Conservation (phyloP, 2,888 invertebrate genomes). For the Rotaria socialis region DNA sequence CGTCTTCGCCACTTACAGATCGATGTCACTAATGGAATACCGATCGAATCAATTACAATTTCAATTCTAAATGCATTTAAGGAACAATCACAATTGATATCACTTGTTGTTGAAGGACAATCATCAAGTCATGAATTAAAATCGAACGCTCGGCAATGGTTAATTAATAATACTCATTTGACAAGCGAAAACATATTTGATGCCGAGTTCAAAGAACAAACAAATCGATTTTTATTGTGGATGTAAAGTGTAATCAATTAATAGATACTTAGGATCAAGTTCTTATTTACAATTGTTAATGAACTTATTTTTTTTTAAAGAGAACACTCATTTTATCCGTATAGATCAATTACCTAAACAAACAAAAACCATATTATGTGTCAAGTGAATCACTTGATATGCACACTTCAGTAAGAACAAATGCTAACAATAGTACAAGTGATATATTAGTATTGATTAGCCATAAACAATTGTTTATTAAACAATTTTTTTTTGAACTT, state of each 20-base stretch:
- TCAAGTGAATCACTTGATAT: too few species aligned
- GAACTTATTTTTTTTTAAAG: too few species aligned
- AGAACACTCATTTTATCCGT: too few species aligned
- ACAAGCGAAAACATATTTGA: background rate
- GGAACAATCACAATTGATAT: background rate
- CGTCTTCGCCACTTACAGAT: conserved; percentile 30
- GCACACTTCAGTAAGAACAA: too few species aligned
- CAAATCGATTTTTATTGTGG: conserved; percentile 21
- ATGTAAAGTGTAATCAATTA: background rate
- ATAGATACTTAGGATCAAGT: too few species aligned
- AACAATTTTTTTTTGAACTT: too few species aligned
- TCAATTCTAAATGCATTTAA: background rate
- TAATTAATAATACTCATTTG: background rate
- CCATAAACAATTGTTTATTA: too few species aligned
- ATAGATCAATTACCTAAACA: too few species aligned
- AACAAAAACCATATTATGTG: too few species aligned
- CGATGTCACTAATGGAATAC: background rate
- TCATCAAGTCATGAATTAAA: conserved; percentile 5
- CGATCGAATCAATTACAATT: background rate
- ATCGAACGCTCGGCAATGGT: background rate
- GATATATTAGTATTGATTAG: too few species aligned
- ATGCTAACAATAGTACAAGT: too few species aligned
- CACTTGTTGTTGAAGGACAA: conserved; percentile 31
- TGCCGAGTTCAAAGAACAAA: background rate
- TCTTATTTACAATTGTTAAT: too few species aligned